phyloP scores from a whole-genome alignment of 64 coral and sea anemone genomes.

The Dendrophyllia cribrosa region DNA sequence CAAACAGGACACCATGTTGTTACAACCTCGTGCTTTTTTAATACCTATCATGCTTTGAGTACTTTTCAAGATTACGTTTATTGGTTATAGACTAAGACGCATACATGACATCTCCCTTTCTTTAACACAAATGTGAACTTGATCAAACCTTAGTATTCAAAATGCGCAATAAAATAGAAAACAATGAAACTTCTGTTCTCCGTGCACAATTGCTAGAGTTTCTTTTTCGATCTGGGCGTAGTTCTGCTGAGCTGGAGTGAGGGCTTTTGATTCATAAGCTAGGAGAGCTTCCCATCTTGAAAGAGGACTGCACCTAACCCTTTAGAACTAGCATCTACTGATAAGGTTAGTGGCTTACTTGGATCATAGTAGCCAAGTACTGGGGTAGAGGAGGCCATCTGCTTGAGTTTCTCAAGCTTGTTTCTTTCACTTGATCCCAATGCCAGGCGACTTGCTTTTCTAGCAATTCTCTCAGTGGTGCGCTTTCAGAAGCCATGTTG shows the following conservation, averaged over 20 bases:
- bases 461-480: constrained; percentile 43
- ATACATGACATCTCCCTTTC: no score
- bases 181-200: constrained; percentile 39
- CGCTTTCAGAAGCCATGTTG: constrained; percentile 32
- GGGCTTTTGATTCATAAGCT: constrained; percentile 36
- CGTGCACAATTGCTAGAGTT: constrained; percentile 43
- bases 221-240: constrained; percentile 41
- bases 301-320: constrained; percentile 42
- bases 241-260: constrained; percentile 1
- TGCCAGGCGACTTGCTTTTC: constrained; percentile 44
- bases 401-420: constrained; percentile 32
- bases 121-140: no score
- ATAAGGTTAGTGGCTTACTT: neutral
- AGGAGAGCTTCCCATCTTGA: constrained; percentile 36
- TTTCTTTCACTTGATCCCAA: constrained; percentile 20
- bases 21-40: no score
- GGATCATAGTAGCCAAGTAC: constrained; percentile 46
- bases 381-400: neutral
- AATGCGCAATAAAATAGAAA: no score
- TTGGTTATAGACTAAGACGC: no score
- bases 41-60: no score
- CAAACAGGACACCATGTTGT: no score
- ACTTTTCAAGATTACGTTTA: no score
- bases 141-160: no score
- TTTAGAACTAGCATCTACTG: constrained; percentile 34